These are phyloP conservation scores for Cephalopholis sonnerati DNA, from an alignment of 2,113 vertebrate genomes.

Conservation along the genomic window DNA sequence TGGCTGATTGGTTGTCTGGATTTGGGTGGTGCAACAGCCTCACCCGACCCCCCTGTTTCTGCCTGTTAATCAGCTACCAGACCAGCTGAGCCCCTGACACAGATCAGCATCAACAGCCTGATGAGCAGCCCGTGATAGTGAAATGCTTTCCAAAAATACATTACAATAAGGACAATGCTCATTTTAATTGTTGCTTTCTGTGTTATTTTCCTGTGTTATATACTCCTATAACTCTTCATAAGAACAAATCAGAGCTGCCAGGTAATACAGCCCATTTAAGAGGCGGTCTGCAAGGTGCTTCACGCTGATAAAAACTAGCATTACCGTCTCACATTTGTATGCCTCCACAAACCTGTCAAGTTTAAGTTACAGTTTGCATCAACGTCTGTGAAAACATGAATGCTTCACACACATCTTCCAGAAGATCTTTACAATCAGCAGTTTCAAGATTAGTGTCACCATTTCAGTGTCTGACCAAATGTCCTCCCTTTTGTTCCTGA, in stretches of 20 bases:
- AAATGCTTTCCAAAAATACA: constrained; percentile 5
- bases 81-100: constrained; percentile 31
- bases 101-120: constrained; percentile 34
- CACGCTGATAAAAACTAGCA: neutral
- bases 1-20: constrained; percentile 53
- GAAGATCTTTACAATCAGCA: no score
- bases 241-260: constrained; percentile 6
- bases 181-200: neutral
- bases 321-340: no score
- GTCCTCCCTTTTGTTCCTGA: no score
- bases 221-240: neutral
- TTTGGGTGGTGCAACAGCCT: constrained; percentile 12
- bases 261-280: neutral
- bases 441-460: no score
- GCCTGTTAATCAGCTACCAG: constrained; percentile 37
- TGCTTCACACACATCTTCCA: no score
- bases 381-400: no score
- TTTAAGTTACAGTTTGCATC: no score
- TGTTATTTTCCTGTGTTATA: neutral
- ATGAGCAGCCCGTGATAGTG: neutral
- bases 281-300: neutral
- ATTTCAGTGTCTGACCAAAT: no score
- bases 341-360: no score
- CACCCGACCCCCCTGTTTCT: neutral
- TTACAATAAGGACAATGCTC: neutral